phyloP scores from a whole-genome alignment of 2,113 vertebrate genomes.

The Axis porcinus region DNA sequence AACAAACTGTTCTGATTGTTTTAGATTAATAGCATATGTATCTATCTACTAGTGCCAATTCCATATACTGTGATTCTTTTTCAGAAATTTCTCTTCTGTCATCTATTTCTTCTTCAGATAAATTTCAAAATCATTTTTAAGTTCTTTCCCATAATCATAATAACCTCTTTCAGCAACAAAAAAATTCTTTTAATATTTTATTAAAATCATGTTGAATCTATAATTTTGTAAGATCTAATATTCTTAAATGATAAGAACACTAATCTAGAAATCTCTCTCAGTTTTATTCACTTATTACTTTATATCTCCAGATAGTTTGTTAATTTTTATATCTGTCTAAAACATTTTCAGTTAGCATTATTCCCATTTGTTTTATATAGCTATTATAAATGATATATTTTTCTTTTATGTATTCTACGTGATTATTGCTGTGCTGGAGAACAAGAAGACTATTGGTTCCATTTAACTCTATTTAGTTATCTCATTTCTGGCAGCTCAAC shows the following conservation, averaged over 20 bases:
- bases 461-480: slow-evolving; percentile 32
- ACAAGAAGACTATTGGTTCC: not conserved
- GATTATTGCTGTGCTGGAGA: not conserved
- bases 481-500: slow-evolving; percentile 34
- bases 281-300: not conserved
- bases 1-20: not conserved
- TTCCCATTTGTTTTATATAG: not conserved
- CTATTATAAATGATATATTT: not conserved
- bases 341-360: not conserved
- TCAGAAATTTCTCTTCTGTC: not conserved
- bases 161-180: not conserved
- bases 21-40: not conserved
- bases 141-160: not conserved
- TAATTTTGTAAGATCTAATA: not conserved
- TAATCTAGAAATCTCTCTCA: not conserved
- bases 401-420: not conserved
- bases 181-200: not conserved
- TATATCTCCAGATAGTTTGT: not conserved
- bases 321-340: not conserved
- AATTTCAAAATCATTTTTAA: slow-evolving; percentile 5
- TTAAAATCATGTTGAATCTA: not conserved
- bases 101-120: slow-evolving; percentile 12
- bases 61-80: not conserved
- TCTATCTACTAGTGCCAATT: not conserved
- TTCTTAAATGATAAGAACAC: slow-evolving; percentile 5